These are phyloP conservation scores for Drosophila pallidifrons DNA, from an alignment of 1,140 invertebrate species.

Conservation along the genomic window DNA sequence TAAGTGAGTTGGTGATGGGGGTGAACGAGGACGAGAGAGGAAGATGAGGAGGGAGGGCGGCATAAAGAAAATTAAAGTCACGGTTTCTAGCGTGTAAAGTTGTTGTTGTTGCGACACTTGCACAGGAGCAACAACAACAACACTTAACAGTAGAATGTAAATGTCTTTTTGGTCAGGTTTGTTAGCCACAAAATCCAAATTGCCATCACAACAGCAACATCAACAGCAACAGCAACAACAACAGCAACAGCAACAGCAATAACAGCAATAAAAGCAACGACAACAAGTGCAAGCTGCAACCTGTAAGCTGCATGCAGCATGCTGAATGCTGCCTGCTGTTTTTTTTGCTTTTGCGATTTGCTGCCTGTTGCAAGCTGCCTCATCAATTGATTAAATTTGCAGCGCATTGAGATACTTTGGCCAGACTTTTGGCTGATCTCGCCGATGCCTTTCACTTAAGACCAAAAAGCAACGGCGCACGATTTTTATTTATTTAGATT, in stretches of 20 bases:
- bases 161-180: slow-evolving; percentile 81
- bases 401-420: slow-evolving; percentile 66
- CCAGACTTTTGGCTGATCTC: slow-evolving; percentile 64
- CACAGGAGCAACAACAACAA: slow-evolving; percentile 58
- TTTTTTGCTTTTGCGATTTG: background rate
- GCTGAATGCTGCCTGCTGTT: slow-evolving; percentile 48
- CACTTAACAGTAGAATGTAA: slow-evolving; percentile 80
- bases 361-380: slow-evolving; percentile 58
- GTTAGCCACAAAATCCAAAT: slow-evolving; percentile 80
- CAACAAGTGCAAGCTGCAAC: slow-evolving; percentile 60
- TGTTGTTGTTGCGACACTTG: slow-evolving; percentile 72
- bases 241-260: slow-evolving; percentile 68
- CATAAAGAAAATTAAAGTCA: slow-evolving; percentile 79
- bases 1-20: slow-evolving; percentile 5
- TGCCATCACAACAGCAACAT: slow-evolving; percentile 63
- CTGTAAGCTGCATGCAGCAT: slow-evolving; percentile 47
- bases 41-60: slow-evolving; percentile 3
- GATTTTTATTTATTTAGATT: slow-evolving; percentile 84
- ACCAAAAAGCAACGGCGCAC: slow-evolving; percentile 59
- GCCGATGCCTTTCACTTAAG: slow-evolving; percentile 80
- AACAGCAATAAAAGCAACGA: slow-evolving; percentile 74
- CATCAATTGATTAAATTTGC: slow-evolving; percentile 83
- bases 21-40: slow-evolving; percentile 9
- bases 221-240: slow-evolving; percentile 60
- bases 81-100: slow-evolving; percentile 81